phyloP scores from a whole-genome alignment of 2,888 invertebrate genomes.

The Andrena haemorrhoa region DNA sequence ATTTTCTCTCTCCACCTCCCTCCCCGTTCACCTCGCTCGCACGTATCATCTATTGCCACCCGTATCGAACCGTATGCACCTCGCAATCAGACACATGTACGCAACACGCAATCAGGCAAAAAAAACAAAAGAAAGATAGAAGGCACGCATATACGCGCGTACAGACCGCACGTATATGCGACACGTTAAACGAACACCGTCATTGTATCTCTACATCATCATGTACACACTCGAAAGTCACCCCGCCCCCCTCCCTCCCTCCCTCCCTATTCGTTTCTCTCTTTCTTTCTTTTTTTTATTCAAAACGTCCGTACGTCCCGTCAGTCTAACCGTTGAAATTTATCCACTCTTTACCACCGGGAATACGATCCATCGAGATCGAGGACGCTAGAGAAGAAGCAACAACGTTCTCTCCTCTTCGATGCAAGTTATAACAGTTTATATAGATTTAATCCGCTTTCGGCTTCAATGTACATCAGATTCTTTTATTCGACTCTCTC shows the following conservation, averaged over 20 bases:
- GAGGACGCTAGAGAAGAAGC: slow-evolving; percentile 75
- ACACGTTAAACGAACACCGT: slow-evolving; percentile 34
- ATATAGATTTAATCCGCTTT: slow-evolving; percentile 53
- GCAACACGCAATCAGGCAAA: slow-evolving; percentile 13
- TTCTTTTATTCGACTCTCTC: slow-evolving; percentile 63
- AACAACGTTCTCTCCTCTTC: slow-evolving; percentile 65
- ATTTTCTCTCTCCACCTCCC: neutral
- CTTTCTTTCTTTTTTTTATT: slow-evolving; percentile 2
- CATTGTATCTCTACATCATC: slow-evolving; percentile 4
- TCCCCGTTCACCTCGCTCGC: slow-evolving; percentile 19
- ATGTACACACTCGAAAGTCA: slow-evolving; percentile 45
- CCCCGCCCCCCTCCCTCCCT: slow-evolving; percentile 17
- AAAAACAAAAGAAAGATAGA: slow-evolving; percentile 11
- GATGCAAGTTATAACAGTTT: slow-evolving; percentile 50
- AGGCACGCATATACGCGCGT: slow-evolving; percentile 29
- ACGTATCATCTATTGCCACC: slow-evolving; percentile 30
- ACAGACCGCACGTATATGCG: slow-evolving; percentile 36
- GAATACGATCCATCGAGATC: slow-evolving; percentile 76
- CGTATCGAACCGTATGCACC: slow-evolving; percentile 19
- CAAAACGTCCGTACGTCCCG: slow-evolving; percentile 62
- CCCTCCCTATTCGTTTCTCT: neutral
- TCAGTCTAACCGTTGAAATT: slow-evolving; percentile 60
- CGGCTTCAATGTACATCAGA: slow-evolving; percentile 64
- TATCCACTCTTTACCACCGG: slow-evolving; percentile 61
- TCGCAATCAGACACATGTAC: slow-evolving; percentile 23